Conservation (phyloP, 2,797 vertebrate genomes). For the Staurois parvus region DNA sequence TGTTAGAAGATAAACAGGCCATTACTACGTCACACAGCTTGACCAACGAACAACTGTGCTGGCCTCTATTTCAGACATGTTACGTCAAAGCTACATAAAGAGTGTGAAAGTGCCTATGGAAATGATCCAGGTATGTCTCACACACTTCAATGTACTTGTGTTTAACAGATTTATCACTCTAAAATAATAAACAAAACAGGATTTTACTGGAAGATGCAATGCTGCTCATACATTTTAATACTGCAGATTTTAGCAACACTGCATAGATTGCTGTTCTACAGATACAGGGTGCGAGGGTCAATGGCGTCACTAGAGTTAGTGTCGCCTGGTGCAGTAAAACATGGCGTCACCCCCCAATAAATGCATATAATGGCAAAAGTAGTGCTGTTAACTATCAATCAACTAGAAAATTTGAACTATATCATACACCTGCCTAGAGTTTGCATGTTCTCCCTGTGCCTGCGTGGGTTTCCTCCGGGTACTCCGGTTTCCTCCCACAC, state of each 20-base stretch:
- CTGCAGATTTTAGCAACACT: neutral
- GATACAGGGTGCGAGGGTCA: too few relatives aligned
- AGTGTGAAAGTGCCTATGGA: neutral
- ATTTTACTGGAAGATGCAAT: neutral
- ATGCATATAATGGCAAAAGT: too few relatives aligned
- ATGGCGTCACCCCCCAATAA: too few relatives aligned
- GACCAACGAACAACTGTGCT: neutral
- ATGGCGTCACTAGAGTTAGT: too few relatives aligned
- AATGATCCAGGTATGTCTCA: neutral
- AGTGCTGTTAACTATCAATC: too few relatives aligned
- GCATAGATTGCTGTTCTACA: neutral
- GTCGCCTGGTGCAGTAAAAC: too few relatives aligned
- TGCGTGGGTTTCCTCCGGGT: too few relatives aligned
- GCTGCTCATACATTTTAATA: neutral
- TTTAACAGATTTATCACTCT: neutral
- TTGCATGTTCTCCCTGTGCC: too few relatives aligned
- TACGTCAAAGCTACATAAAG: slow-evolving; percentile 1
- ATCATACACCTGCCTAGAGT: too few relatives aligned
- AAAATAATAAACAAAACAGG: neutral
- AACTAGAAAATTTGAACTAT: too few relatives aligned
- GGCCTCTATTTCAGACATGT: neutral
- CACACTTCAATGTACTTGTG: neutral
- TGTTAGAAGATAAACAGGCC: too few relatives aligned
- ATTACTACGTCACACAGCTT: neutral
- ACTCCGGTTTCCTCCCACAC: too few relatives aligned